Evolutionary conservation across 2,888 invertebrate species (phyloP).

Genomic region (Parascotia fuliginaria): DNA sequence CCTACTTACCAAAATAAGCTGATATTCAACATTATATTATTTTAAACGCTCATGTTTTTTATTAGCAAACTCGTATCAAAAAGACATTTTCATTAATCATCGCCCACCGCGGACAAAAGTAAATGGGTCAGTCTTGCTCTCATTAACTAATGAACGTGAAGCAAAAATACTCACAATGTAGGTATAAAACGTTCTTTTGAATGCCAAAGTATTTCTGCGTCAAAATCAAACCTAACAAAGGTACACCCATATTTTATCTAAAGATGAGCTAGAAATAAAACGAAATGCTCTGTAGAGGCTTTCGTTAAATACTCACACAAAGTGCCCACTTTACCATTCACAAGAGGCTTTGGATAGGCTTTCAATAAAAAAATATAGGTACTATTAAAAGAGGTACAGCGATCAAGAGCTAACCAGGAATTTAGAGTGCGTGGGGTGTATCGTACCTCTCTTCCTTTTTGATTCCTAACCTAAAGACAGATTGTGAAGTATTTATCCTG

Average conservation of each 20-base stretch:
- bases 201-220: not conserved
- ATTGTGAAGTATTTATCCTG: slow-evolving; percentile 18
- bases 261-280: not conserved
- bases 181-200: not conserved
- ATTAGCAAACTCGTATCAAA: too few relatives aligned
- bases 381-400: slow-evolving; percentile 8
- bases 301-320: slow-evolving; percentile 2
- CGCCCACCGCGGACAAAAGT: too few relatives aligned
- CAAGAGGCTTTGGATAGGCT: slow-evolving; percentile 11
- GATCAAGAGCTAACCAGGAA: slow-evolving; percentile 11
- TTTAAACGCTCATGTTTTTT: too few relatives aligned
- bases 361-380: slow-evolving; percentile 25
- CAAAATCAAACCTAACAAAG: not conserved
- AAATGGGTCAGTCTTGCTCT: too few relatives aligned
- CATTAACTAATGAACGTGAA: too few relatives aligned
- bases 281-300: not conserved
- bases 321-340: slow-evolving; percentile 14
- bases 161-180: too few relatives aligned
- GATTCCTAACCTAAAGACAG: slow-evolving; percentile 4
- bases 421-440: not conserved
- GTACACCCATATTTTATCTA: not conserved
- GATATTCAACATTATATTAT: too few relatives aligned
- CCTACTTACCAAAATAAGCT: too few relatives aligned
- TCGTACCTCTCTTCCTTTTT: slow-evolving; percentile 14
- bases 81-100: too few relatives aligned